phyloP scores from a whole-genome alignment of 2,888 invertebrate species.

The Oasisia sp. region DNA sequence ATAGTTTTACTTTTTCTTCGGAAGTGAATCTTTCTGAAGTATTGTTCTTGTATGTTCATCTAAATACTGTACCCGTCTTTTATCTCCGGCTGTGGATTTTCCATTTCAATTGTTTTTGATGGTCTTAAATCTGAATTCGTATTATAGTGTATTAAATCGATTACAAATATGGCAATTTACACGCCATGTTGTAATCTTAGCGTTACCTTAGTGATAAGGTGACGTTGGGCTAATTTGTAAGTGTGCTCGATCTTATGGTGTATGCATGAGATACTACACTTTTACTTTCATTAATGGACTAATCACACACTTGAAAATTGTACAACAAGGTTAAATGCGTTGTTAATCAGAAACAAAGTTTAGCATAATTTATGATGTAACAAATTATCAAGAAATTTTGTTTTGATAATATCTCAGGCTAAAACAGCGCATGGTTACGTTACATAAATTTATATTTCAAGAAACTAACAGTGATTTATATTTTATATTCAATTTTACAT shows the following conservation, averaged over 20 bases:
- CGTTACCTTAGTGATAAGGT: not conserved
- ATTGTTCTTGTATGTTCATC: not conserved
- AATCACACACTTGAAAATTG: no score
- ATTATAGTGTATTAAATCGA: not conserved
- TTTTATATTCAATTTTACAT: no score
- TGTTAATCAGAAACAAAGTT: no score
- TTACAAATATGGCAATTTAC: not conserved
- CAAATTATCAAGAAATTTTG: no score
- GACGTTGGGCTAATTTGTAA: constrained; percentile 17
- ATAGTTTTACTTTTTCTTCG: not conserved
- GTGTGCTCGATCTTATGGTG: not conserved
- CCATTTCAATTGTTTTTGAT: not conserved
- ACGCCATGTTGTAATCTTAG: not conserved
- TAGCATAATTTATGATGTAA: no score
- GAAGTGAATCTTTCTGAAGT: not conserved
- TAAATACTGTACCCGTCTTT: not conserved
- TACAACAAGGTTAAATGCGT: no score
- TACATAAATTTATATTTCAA: no score
- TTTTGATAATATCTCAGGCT: no score
- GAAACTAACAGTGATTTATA: no score
- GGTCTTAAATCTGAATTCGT: not conserved
- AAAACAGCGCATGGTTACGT: no score
- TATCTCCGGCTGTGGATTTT: not conserved
- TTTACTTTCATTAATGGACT: no score
- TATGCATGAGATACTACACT: not conserved